Evolutionary conservation across 2,888 invertebrate species (phyloP), one percentile per base, ranked within the genome.

Genomic region (Hetaerina titia): DNA sequence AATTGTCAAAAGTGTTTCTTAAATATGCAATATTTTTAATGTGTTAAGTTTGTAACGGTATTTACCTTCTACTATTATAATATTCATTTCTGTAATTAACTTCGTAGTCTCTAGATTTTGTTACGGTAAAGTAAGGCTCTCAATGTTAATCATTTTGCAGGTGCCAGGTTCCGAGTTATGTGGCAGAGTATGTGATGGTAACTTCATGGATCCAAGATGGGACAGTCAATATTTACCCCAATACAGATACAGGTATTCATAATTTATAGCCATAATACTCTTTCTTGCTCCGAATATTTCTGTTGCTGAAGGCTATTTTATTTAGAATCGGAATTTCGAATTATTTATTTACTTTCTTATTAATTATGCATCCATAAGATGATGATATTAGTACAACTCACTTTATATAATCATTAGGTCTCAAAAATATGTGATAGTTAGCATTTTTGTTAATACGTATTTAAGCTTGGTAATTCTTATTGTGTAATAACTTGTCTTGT

Each of bases 161-260:
- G 96, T 99, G 99, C 97, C 98, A 98, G 96, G 98, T 99, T 96
- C 99, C 99, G 89, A 98, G 98, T 96, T 99, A 98, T 97, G 98
- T 99, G 97, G 98, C 98, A 95, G 99, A 99, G 96, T 98, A 98
- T 96, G 98, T 99, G 96, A 98, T 98, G 97, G 98, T 98, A 95
- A 99, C 99, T 64, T 98, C 99, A 95, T 99, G 99, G 99, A 98
- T 98, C 95, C 98, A 98, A 96, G 98, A 98, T 96, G 98, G 98
- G 95, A 97, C 98, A 96, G 97, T 98, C 97, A 98, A 98, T 97
- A 98, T 98, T 96, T 98, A 98, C 96, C 98, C 98, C 74, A 98
- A 98, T 96, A 98, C 98, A 88, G 98, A 98, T 96, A 98, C 98
- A 96, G 98, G 98, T 97, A 96, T 13, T 74, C 19, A 81, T 2